Evolutionary conservation across 2,888 invertebrate genomes (phyloP).

Genomic region (Drosophila fulvimacula): DNA sequence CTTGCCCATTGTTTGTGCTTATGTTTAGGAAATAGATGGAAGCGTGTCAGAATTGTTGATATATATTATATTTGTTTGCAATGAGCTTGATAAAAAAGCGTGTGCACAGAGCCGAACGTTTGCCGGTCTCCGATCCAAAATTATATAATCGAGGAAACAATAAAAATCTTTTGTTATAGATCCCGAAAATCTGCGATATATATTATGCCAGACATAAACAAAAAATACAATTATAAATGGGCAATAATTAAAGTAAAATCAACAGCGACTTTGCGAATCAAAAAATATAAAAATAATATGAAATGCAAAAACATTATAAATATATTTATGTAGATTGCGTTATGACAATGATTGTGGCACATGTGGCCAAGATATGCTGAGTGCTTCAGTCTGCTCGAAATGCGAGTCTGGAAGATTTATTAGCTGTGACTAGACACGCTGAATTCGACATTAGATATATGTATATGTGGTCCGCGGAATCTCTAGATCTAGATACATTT

Average conservation of each 20-base stretch:
- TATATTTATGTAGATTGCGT: slow-evolving; percentile 25
- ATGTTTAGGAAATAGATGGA: slow-evolving; percentile 52
- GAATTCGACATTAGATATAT: slow-evolving; percentile 45
- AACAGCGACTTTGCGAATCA: slow-evolving; percentile 31
- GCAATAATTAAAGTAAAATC: slow-evolving; percentile 57
- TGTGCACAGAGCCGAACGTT: slow-evolving; percentile 68
- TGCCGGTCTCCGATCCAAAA: slow-evolving; percentile 53
- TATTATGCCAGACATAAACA: background rate
- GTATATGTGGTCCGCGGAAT: slow-evolving; percentile 17
- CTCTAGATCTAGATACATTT: slow-evolving; percentile 21
- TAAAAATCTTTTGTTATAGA: slow-evolving; percentile 64
- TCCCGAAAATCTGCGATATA: slow-evolving; percentile 48
- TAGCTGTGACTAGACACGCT: slow-evolving; percentile 70
- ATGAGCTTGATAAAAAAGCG: slow-evolving; percentile 28
- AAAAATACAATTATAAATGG: slow-evolving; percentile 11
- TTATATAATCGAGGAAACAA: slow-evolving; percentile 74
- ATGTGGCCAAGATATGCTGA: slow-evolving; percentile 52
- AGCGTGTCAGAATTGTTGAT: slow-evolving; percentile 78
- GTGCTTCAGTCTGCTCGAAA: slow-evolving; percentile 47
- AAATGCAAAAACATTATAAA: slow-evolving; percentile 24
- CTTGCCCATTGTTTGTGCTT: slow-evolving; percentile 42
- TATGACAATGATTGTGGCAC: slow-evolving; percentile 52
- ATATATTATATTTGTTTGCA: slow-evolving; percentile 64
- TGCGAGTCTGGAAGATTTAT: slow-evolving; percentile 62
- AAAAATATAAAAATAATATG: slow-evolving; percentile 38